Base-by-base conservation (phyloP, 2,797 vertebrate genomes). In the Chaunax sp. region DNA sequence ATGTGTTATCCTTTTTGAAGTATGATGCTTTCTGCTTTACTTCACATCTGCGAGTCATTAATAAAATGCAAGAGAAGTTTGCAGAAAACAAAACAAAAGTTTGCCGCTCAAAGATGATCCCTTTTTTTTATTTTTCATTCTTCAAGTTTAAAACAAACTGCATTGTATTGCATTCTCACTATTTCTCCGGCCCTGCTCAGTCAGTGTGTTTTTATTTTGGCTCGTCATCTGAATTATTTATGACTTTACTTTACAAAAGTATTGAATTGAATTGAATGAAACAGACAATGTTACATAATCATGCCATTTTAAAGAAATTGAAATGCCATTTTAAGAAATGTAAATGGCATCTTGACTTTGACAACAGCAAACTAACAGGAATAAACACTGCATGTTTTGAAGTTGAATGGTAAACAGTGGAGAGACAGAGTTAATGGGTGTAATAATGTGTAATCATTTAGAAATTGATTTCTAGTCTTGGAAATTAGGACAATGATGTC, bases 141-240 rank as follows among this genome's bases (percentile, higher is more conserved):
- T 16, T 35, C 11, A 37, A 60, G 43, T 2, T 60, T 23, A 64
- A 59, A 73, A 52, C 8, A 22, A 55, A 60, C 28, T 16, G 10
- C 11, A 15, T 19, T 50, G 12, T 26, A 38, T 54, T 53, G 59
- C 0, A 2, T 72, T 68, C 64, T 47, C 23, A 40, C 12, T 11
- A 10, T 54, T 72, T 54, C 25, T 56, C 9, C 3, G 3, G 13
- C 52, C n/a, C 14, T 62, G 66, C 51, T 64, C 50, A 28, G 15
- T 46, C 2, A 8, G 26, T 44, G 11, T 76, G 25, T 61, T 77
- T n/a, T 69, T 49, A 14, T 73, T 61, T 30, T 0, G 2, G 23
- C 19, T 41, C 25, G 12, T 46, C 38, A 28, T 67, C n/a, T 56
- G 44, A 79, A 47, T 69, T 61, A 71, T 70, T 60, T 55, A 54